phyloP scores from a whole-genome alignment of 2,113 vertebrate genomes.

The Theristicus caerulescens region DNA sequence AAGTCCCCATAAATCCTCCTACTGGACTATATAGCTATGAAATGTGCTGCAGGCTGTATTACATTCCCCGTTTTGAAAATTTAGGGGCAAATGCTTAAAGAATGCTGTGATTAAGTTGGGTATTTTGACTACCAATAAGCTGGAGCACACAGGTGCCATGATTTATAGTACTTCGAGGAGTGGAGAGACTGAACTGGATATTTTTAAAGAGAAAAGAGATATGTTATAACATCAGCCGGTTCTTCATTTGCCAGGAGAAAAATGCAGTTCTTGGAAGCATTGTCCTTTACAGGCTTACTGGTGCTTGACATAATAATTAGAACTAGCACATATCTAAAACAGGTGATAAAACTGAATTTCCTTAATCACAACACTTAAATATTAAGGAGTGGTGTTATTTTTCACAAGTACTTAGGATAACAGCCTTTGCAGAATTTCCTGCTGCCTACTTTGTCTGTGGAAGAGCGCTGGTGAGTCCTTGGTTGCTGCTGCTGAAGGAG shows the following conservation, averaged over 20 bases:
- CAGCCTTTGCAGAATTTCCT: not conserved
- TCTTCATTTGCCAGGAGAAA: not conserved
- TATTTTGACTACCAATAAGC: not conserved
- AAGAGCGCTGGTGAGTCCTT: not conserved
- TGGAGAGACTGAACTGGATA: not conserved
- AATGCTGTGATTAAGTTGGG: not conserved
- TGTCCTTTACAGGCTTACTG: not conserved
- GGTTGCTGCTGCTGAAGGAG: not conserved
- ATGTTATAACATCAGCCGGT: not conserved
- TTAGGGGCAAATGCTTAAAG: not conserved
- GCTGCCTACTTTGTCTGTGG: not conserved
- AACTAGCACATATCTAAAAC: not conserved
- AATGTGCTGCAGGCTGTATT: not conserved
- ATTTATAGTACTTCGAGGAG: not conserved
- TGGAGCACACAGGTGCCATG: not conserved
- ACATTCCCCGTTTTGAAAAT: not conserved
- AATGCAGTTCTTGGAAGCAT: not conserved
- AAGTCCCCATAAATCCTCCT: conserved; percentile 8
- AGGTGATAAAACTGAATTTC: not conserved
- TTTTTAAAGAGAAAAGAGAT: not conserved
- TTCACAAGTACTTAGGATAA: not conserved
- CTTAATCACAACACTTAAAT: not conserved
- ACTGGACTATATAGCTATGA: not conserved
- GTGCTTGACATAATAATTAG: not conserved
- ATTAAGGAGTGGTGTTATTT: not conserved